Percentiles rank a stretch among this genome's conserved stretches.
These are phyloP conservation scores for Portunus trituberculatus DNA, from an alignment of 1,140 invertebrate species.

Conservation along the genomic window DNA sequence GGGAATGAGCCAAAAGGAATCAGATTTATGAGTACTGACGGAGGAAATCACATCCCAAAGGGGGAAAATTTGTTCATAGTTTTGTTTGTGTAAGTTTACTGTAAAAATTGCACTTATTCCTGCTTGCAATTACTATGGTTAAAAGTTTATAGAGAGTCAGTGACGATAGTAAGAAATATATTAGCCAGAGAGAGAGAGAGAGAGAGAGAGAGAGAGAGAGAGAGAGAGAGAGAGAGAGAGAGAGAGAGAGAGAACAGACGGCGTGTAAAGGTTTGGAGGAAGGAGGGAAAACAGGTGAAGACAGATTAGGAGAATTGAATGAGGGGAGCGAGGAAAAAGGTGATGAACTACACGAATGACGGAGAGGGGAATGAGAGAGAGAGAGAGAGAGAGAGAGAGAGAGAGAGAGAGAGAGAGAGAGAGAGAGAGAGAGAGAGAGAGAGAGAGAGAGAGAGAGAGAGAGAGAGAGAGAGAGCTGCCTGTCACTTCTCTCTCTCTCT, in stretches of 20 bases:
- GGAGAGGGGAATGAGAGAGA: constrained; percentile 41
- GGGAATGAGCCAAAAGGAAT: background rate
- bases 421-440: constrained; percentile 37
- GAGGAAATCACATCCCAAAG: background rate
- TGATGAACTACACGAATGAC: background rate
- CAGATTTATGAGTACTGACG: background rate
- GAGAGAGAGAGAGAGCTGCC: constrained; percentile 24
- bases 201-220: constrained; percentile 58
- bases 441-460: constrained; percentile 40
- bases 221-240: constrained; percentile 55
- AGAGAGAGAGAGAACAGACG: background rate
- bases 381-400: constrained; percentile 47
- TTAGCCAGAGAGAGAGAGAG: constrained; percentile 47
- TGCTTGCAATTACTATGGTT: too few relatives aligned
- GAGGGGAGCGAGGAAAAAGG: background rate
- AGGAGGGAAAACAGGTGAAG: background rate
- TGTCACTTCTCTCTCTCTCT: background rate
- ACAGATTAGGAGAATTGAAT: background rate
- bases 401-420: constrained; percentile 33
- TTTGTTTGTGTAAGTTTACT: too few relatives aligned
- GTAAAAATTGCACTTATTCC: too few relatives aligned
- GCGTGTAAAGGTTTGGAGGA: background rate
- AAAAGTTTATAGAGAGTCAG: background rate
- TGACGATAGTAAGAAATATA: background rate
- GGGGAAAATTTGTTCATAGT: background rate